phyloP scores from a whole-genome alignment of 30 jellyfish, hydroid and myxozoan genomes.

The Chironex yamaguchii region DNA sequence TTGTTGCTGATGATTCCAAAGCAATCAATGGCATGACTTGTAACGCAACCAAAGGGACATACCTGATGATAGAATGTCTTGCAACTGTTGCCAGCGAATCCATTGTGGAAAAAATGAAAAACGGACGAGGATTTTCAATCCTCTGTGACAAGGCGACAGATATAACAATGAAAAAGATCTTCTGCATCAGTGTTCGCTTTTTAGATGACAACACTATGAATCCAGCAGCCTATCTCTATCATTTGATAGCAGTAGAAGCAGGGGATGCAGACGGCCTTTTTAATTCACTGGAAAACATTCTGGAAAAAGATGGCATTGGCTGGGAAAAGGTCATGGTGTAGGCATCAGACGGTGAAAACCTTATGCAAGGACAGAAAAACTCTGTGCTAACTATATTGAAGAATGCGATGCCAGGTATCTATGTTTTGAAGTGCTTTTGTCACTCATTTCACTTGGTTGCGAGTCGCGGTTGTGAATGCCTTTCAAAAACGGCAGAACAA shows the following conservation, averaged over 20 bases:
- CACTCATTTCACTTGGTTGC: conserved; percentile 34
- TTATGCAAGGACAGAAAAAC: conserved; percentile 46
- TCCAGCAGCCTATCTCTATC: conserved; percentile 23
- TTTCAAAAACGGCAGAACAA: conserved; percentile 30
- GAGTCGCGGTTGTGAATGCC: not conserved
- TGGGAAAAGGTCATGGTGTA: conserved; percentile 44
- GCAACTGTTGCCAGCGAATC: conserved; percentile 18
- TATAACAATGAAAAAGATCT: conserved; percentile 8
- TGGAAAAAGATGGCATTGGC: conserved; percentile 4
- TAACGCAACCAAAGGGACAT: conserved; percentile 25
- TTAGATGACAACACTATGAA: not conserved
- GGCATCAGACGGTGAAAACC: conserved; percentile 58
- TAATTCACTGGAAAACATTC: not conserved
- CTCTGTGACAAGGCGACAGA: conserved; percentile 64
- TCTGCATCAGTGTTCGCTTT: conserved; percentile 18
- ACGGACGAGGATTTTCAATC: conserved; percentile 36
- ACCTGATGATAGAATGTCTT: conserved; percentile 35
- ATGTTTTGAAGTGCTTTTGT: conserved; percentile 34
- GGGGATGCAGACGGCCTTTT: conserved; percentile 48
- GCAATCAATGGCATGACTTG: conserved; percentile 22
- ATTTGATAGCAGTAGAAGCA: conserved; percentile 8
- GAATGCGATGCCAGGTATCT: conserved; percentile 33
- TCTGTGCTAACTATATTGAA: conserved; percentile 36
- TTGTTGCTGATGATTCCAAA: conserved; percentile 20
- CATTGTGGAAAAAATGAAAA: conserved; percentile 3